phyloP scores from a whole-genome alignment of 2,113 vertebrate species.

The Chaenogobius annularis region DNA sequence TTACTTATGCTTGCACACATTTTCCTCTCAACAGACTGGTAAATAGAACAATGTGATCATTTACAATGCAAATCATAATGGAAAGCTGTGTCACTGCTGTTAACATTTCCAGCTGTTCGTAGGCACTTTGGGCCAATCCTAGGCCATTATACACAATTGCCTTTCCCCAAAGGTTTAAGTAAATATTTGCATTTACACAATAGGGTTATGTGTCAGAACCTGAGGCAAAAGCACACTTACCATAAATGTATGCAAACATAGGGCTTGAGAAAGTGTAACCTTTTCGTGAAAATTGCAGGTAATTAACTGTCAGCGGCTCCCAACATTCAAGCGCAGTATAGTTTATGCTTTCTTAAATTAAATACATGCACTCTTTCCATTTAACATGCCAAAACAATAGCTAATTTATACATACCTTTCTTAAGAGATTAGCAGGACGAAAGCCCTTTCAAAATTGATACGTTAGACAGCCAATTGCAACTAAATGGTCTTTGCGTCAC shows the following conservation, averaged over 20 bases:
- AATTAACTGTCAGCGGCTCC: background rate
- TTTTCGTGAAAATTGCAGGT: background rate
- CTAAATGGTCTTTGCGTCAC: background rate
- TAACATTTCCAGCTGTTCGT: slow-evolving; percentile 44
- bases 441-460: background rate
- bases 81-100: slow-evolving; percentile 22
- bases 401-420: background rate
- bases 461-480: background rate
- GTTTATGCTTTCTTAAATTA: background rate
- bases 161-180: slow-evolving; percentile 31
- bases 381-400: slow-evolving; percentile 4
- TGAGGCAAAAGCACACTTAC: slow-evolving; percentile 35
- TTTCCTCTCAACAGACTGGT: slow-evolving; percentile 38
- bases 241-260: slow-evolving; percentile 25
- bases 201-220: slow-evolving; percentile 28
- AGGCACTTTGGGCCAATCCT: slow-evolving; percentile 27
- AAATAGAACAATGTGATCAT: slow-evolving; percentile 49
- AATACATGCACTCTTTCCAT: background rate
- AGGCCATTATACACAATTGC: slow-evolving; percentile 35
- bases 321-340: background rate
- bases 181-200: slow-evolving; percentile 38
- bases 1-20: slow-evolving; percentile 17
- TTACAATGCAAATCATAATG: slow-evolving; percentile 33
- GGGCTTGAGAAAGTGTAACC: slow-evolving; percentile 8
- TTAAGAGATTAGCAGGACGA: background rate